These are phyloP conservation scores for Mythimna vitellina DNA, from an alignment of 2,888 invertebrate genomes.

Conservation along the genomic window DNA sequence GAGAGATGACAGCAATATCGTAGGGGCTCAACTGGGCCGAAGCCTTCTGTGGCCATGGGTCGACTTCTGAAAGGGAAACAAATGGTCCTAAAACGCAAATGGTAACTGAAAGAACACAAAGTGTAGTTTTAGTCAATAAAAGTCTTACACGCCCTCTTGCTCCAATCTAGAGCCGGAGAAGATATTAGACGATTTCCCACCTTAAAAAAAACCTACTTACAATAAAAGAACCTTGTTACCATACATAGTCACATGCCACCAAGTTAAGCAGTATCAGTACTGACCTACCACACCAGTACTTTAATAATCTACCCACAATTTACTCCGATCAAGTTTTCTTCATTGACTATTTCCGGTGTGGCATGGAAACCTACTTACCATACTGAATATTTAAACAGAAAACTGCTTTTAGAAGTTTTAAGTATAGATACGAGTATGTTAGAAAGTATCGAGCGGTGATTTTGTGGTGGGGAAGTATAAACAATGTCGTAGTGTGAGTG, in stretches of 20 bases:
- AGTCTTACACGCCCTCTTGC: too few species aligned
- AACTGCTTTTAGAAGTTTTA: slow-evolving; percentile 35
- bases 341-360: slow-evolving; percentile 22
- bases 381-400: slow-evolving; percentile 40
- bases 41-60: too few species aligned
- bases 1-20: too few species aligned
- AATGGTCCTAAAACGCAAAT: too few species aligned
- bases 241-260: not conserved
- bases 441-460: slow-evolving; percentile 21
- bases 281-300: slow-evolving; percentile 50
- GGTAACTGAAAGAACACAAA: too few species aligned
- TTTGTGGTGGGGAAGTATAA: slow-evolving; percentile 11
- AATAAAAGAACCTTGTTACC: not conserved
- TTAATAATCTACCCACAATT: slow-evolving; percentile 30
- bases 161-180: too few species aligned
- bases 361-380: slow-evolving; percentile 26
- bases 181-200: too few species aligned
- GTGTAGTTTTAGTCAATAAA: too few species aligned
- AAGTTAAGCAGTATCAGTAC: slow-evolving; percentile 23
- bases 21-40: too few species aligned
- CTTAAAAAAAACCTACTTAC: not conserved
- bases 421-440: slow-evolving; percentile 9
- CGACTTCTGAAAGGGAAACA: too few species aligned
- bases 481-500: not conserved
- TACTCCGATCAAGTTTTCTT: slow-evolving; percentile 1